A percentile compares a stretch with the other conserved stretches of the same genome.
phyloP scores from a whole-genome alignment of 1,140 invertebrate genomes.

The Antheraea mylitta region DNA sequence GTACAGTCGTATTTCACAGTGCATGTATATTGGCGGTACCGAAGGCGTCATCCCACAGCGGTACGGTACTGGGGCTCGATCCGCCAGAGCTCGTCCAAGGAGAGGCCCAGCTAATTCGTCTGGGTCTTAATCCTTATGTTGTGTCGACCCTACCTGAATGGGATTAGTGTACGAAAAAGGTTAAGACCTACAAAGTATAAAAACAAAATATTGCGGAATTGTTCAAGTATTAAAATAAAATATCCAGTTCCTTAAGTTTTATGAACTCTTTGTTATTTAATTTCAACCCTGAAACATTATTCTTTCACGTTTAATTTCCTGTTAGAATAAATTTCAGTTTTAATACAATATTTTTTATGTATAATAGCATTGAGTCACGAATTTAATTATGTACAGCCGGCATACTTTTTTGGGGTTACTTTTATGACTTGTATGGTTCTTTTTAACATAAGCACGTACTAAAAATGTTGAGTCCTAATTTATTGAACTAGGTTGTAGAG shows the following conservation, averaged over 20 bases:
- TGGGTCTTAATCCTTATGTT: too few species aligned
- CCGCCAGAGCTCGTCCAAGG: too few species aligned
- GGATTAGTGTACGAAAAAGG: too few species aligned
- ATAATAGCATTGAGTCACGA: neutral
- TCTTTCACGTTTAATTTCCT: conserved; percentile 49
- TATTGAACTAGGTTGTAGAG: too few species aligned
- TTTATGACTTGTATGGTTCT: neutral
- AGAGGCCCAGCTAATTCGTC: too few species aligned
- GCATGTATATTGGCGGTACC: too few species aligned
- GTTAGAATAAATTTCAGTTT: conserved; percentile 22
- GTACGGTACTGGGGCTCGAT: too few species aligned
- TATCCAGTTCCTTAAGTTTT: neutral
- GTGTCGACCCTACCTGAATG: neutral
- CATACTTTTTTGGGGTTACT: neutral
- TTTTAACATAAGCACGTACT: neutral
- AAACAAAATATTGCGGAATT: too few species aligned
- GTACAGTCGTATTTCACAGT: too few species aligned
- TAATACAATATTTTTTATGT: neutral
- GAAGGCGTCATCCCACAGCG: too few species aligned
- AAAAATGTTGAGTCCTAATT: neutral
- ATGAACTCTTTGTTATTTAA: conserved; percentile 6
- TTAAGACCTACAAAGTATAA: too few species aligned
- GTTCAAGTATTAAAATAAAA: neutral
- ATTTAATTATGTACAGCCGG: neutral
- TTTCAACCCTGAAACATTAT: conserved; percentile 24